Evolutionary conservation across 2,888 invertebrate genomes (phyloP).

Genomic region (Chalcosyrphus nemorum): DNA sequence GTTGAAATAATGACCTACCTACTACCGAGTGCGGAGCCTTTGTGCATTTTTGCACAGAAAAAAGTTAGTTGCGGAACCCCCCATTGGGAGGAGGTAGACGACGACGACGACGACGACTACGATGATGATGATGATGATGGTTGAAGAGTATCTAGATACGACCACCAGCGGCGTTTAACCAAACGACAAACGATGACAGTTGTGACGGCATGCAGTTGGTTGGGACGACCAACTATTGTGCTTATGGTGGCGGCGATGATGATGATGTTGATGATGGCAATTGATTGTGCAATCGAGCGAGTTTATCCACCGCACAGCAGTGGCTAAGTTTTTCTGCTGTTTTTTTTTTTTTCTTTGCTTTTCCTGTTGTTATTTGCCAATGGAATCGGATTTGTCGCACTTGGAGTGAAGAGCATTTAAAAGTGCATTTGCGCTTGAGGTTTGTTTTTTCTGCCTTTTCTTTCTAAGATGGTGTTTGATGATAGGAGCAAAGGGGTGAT

Average conservation of each 20-base stretch:
- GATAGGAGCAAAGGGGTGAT: slow-evolving; percentile 11
- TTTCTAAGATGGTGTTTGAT: neutral
- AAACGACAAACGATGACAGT: slow-evolving; percentile 68
- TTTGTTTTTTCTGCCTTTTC: slow-evolving; percentile 11
- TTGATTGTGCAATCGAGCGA: slow-evolving; percentile 64
- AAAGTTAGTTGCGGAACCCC: neutral
- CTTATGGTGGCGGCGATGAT: slow-evolving; percentile 8
- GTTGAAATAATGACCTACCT: slow-evolving; percentile 49
- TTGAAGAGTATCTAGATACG: too few relatives aligned
- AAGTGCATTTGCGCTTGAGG: slow-evolving; percentile 19
- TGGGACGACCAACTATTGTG: neutral
- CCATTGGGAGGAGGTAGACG: slow-evolving; percentile 44
- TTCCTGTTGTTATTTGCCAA: neutral
- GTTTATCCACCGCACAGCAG: slow-evolving; percentile 30
- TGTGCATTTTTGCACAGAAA: slow-evolving; percentile 32
- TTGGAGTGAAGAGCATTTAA: slow-evolving; percentile 31
- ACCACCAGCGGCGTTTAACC: slow-evolving; percentile 65
- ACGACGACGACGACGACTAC: neutral
- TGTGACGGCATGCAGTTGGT: slow-evolving; percentile 37
- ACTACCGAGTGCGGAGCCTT: slow-evolving; percentile 3
- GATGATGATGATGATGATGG: too few relatives aligned
- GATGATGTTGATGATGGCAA: slow-evolving; percentile 45
- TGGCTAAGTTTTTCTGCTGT: slow-evolving; percentile 16
- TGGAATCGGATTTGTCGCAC: slow-evolving; percentile 46
- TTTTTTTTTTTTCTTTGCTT: neutral